Evolutionary conservation across 2,888 invertebrate genomes (phyloP).

Genomic region (Piscicola geometra): DNA sequence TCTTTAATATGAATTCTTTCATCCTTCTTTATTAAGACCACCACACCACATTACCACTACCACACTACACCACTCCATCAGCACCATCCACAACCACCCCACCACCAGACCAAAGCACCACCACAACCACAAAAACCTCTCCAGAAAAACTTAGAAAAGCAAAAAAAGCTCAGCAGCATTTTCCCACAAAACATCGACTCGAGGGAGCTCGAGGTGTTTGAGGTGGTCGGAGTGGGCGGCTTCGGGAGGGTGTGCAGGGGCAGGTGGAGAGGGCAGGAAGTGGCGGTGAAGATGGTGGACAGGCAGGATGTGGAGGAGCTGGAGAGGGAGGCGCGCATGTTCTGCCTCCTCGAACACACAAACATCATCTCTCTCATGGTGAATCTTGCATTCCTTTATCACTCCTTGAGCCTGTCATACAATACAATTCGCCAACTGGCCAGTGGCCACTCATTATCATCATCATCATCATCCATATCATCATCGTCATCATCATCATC

Average conservation of each 20-base stretch:
- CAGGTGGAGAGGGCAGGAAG: constrained; percentile 65
- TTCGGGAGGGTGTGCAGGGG: constrained; percentile 74
- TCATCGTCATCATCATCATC: background rate
- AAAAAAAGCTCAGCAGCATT: background rate
- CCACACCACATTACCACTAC: too few species aligned
- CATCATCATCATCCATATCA: background rate
- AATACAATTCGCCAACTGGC: background rate
- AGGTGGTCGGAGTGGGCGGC: constrained; percentile 92
- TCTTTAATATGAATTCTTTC: constrained; percentile 43
- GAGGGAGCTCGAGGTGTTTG: constrained; percentile 76
- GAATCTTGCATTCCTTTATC: background rate
- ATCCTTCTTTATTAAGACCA: too few species aligned
- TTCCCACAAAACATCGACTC: constrained; percentile 78
- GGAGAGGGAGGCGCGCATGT: constrained; percentile 87
- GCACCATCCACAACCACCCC: constrained; percentile 47
- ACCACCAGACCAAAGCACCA: too few species aligned
- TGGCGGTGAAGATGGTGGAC: constrained; percentile 89
- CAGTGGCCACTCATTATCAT: background rate
- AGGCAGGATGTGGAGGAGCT: constrained; percentile 67
- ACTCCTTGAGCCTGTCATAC: background rate
- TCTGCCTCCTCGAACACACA: constrained; percentile 86
- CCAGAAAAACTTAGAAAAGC: background rate
- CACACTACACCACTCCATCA: too few species aligned
- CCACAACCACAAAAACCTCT: constrained; percentile 45
- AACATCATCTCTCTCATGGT: constrained; percentile 92